Evolutionary conservation across 2,797 vertebrate genomes (phyloP).

Genomic region (Pipistrellus kuhlii): DNA sequence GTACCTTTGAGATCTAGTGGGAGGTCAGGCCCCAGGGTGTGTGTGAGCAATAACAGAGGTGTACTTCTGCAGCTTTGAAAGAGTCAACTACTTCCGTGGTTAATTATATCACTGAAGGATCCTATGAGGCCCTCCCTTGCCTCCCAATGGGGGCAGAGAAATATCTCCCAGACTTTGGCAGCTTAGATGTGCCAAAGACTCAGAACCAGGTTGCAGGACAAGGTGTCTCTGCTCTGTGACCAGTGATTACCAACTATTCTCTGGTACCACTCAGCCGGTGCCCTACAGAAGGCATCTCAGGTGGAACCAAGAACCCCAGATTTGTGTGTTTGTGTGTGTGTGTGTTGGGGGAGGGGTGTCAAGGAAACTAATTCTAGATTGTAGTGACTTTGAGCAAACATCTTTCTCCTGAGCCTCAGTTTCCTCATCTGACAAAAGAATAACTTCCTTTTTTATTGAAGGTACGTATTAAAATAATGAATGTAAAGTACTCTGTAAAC

Average conservation of each 20-base stretch:
- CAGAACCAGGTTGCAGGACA: neutral
- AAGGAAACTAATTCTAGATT: neutral
- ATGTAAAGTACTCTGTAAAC: neutral
- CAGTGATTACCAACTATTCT: neutral
- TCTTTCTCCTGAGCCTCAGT: slow-evolving; percentile 19
- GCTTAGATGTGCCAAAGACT: neutral
- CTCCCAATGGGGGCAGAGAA: neutral
- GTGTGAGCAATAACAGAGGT: neutral
- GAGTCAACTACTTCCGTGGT: neutral
- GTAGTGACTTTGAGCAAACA: neutral
- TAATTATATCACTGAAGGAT: neutral
- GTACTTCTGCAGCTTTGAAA: neutral
- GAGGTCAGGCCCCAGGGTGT: neutral
- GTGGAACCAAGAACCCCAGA: neutral
- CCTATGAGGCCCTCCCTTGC: neutral
- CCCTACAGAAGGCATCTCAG: neutral
- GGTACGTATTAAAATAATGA: neutral
- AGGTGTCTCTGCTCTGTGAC: neutral
- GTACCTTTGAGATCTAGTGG: neutral
- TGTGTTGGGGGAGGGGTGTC: neutral
- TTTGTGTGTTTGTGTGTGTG: no score
- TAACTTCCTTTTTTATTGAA: slow-evolving; percentile 2
- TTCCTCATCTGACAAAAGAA: neutral
- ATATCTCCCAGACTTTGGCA: neutral
- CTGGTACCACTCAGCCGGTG: neutral